Evolutionary conservation across 2,113 vertebrate species (phyloP).

Genomic region (Callocephalon fimbriatum): DNA sequence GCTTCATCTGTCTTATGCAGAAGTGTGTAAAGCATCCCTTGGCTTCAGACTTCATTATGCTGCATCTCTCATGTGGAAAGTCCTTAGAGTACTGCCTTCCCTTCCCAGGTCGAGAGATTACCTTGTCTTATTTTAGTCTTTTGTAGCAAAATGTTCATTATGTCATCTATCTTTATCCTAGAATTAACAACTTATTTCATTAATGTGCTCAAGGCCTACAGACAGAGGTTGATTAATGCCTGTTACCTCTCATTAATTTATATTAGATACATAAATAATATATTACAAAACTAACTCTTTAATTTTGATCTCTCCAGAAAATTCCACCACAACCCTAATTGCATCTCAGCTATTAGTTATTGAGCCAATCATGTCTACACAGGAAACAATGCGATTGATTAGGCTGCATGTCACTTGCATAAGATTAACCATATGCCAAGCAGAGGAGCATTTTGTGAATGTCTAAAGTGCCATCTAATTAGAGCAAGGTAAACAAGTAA

Average conservation of each 20-base stretch:
- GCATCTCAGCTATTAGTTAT: neutral
- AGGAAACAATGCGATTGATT: neutral
- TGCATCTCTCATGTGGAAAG: neutral
- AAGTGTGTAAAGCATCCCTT: neutral
- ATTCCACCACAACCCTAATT: neutral
- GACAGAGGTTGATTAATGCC: neutral
- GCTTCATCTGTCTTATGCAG: neutral
- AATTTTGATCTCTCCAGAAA: neutral
- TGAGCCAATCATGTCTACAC: neutral
- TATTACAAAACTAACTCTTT: neutral
- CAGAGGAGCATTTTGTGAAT: neutral
- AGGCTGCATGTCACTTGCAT: fast-evolving
- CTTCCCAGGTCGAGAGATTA: neutral
- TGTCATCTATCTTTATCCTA: neutral
- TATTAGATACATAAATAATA: neutral
- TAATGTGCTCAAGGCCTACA: neutral
- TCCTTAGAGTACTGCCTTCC: neutral
- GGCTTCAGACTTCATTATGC: neutral
- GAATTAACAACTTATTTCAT: neutral
- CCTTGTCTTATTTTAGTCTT: neutral
- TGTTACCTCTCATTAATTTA: neutral
- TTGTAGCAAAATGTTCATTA: neutral
- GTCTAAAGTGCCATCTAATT: neutral
- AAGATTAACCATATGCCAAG: neutral
- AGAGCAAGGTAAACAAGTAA: neutral